phyloP scores from a whole-genome alignment of 2,888 invertebrate species.

The Hydrotaea diabolus region DNA sequence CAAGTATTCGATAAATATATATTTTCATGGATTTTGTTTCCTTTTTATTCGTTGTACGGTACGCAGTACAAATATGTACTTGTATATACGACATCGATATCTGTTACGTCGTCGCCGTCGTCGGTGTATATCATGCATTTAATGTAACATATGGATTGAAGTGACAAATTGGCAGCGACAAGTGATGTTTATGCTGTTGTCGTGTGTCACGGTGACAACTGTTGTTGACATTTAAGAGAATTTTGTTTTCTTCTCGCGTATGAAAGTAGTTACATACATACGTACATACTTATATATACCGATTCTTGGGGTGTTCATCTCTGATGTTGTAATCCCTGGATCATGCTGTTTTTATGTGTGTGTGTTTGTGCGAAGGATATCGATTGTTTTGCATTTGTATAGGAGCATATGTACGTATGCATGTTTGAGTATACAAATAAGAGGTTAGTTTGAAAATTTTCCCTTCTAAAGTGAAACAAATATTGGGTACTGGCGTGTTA shows the following conservation, averaged over 20 bases:
- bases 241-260: constrained; percentile 39
- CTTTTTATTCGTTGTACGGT: neutral
- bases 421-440: no score
- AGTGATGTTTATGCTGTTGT: constrained; percentile 64
- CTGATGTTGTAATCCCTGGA: neutral
- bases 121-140: constrained; percentile 49
- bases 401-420: no score
- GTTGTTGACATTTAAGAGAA: constrained; percentile 65
- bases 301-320: neutral
- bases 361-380: neutral
- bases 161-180: constrained; percentile 66
- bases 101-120: neutral
- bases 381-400: neutral
- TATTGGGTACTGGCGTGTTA: no score
- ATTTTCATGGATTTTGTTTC: constrained; percentile 37
- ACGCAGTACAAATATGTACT: neutral
- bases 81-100: neutral
- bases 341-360: neutral
- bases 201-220: constrained; percentile 57
- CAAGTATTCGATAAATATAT: constrained; percentile 53
- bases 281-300: no score
- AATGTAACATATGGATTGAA: constrained; percentile 59
- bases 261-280: no score
- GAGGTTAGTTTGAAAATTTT: no score
- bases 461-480: no score